Percentiles rank a stretch among this genome's conserved stretches.
Evolutionary conservation across 2,888 invertebrate species (phyloP).

Genomic region (Macaria liturata): DNA sequence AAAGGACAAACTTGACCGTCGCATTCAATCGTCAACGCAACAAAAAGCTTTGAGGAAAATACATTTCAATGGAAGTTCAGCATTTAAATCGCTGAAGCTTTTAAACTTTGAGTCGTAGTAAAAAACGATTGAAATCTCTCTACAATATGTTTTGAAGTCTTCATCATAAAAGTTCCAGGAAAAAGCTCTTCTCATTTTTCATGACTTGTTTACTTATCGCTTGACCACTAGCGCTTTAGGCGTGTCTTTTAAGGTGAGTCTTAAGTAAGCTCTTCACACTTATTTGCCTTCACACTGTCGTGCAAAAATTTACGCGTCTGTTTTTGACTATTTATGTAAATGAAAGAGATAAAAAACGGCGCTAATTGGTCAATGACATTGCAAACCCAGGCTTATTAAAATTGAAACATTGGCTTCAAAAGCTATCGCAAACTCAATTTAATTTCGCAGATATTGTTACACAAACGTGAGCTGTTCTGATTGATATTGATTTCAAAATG

Average conservation of each 20-base stretch:
- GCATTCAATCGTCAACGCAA: slow-evolving; percentile 10
- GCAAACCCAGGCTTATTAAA: slow-evolving; percentile 2
- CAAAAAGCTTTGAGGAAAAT: slow-evolving; percentile 15
- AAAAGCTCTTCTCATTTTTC: background rate
- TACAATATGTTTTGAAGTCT: background rate
- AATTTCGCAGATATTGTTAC: slow-evolving; percentile 9
- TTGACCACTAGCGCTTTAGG: background rate
- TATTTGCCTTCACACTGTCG: background rate
- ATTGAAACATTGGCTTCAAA: slow-evolving; percentile 1
- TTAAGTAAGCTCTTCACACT: slow-evolving; percentile 5
- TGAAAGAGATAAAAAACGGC: background rate
- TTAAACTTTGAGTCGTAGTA: too few relatives aligned
- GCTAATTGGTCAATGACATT: slow-evolving; percentile 2
- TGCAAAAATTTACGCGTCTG: slow-evolving; percentile 2
- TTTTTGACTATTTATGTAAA: too few relatives aligned
- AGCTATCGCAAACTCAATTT: slow-evolving; percentile 6
- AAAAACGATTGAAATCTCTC: too few relatives aligned
- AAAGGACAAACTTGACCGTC: slow-evolving; percentile 28
- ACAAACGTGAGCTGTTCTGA: slow-evolving; percentile 7
- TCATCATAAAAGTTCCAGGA: slow-evolving; percentile 15
- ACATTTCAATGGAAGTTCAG: slow-evolving; percentile 4
- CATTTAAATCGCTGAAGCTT: background rate
- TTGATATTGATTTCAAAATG: slow-evolving; percentile 15
- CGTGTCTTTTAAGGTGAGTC: background rate
- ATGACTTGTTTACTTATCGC: background rate